Evolutionary conservation across 2,888 invertebrate species (phyloP), one percentile per base, ranked within the genome.

Genomic region (Ornithoptera priamus): DNA sequence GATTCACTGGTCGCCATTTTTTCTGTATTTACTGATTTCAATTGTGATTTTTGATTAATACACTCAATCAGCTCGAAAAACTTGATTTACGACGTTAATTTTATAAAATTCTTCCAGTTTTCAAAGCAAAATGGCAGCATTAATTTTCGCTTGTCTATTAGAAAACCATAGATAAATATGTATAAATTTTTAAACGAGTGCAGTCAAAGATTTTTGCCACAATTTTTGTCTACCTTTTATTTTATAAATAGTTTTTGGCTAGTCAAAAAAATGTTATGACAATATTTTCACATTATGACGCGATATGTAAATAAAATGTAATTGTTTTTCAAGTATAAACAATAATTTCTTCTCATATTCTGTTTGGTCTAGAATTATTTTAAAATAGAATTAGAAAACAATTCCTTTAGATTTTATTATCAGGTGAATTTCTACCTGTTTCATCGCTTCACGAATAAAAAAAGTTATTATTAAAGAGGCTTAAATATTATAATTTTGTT

Each of bases 1-100:
- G 97, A 97, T 88, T 96, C 96, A 80, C 92, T 91, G 73, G 92
- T 91, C 76, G 92, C 92, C 92, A 92, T 92, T 81, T 82, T 87
- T 59, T 60, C 63, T 67, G 42, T 50, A 60, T 53, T 70, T 24
- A 63, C 53, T 72, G 72, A 73, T 69, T 70, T 70, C 73, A 74
- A 72, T 62, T 69, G 77, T 76, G 75, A 74, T 79, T 78, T 62
- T 42, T 5, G 42, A 42, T 36, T 53, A 24, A 39, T 53, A 53
- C 36, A 46, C 20, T 24, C 58, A 63, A 18, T 17, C 63, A 64
- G 57, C 20, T 70, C 60, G 71, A 65, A 74, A 75, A 78, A 74
- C 70, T 71, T 67, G 73, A 77, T 76, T 76, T 76, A 68, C 70
- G 66, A 65, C 75, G 76, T 74, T 78, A 78, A 75, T 78, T 75